Base-by-base conservation (phyloP, 2,888 invertebrate genomes). In the Cerceris rybyensis region DNA sequence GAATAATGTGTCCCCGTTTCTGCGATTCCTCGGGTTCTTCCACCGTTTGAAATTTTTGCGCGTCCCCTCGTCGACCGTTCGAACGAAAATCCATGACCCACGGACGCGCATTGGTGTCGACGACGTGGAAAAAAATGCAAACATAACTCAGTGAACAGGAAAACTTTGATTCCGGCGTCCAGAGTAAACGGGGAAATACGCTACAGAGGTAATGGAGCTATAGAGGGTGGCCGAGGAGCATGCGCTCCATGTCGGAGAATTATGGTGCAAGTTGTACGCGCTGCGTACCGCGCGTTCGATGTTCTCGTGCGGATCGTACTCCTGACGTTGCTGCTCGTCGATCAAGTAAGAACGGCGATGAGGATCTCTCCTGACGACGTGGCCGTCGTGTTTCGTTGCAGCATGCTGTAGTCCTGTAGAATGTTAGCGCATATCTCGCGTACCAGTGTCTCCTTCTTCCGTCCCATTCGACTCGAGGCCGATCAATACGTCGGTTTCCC, bases 401-500 rank as follows among this genome's bases (percentile, higher is more conserved):
- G 74, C 78, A 82, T 82, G 82, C 78, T 77, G 81, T 81, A 82
- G 70, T 70, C 67, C 72, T 55, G 75, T 79, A 82, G 79, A 78
- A 82, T 64, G 79, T 82, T 73, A 76, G 73, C 28, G 82, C 75
- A 70, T 79, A 76, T 75, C 78, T 79, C 63, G 75, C 74, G 73
- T 75, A 78, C 65, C 79, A 82, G 75, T 78, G 71, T 60, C 75
- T 75, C 82, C 80, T 71, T 67, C 72, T 63, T 80, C 70, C 70
- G 59, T 82, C 76, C 80, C 61, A 65, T 70, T 75, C 80, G 75
- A 72, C 70, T 64, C 54, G 70, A 74, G 60, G 65, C 77, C 85
- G 85, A 85, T 85, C 85, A 85, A 85, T 85, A 85, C 86, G 72
- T 80, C 71, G 73, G 73, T 82, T 76, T 82, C 71, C 66, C 64